phyloP scores from a whole-genome alignment of 2,113 vertebrate genomes.

The Tylochromis polylepis region DNA sequence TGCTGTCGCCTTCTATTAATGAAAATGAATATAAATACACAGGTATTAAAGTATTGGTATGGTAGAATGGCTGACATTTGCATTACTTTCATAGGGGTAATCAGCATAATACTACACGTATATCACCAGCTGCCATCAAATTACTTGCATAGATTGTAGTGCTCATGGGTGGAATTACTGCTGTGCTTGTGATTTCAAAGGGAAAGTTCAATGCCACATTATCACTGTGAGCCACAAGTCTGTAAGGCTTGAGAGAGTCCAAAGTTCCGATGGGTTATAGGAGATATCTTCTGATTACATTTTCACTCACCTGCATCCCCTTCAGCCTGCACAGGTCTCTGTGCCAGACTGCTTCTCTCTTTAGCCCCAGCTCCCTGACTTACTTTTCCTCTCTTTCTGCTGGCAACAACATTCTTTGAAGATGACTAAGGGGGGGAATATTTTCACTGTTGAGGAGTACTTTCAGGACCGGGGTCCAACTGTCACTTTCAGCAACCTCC shows the following conservation, averaged over 20 bases:
- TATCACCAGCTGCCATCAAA: neutral
- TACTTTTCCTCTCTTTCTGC: neutral
- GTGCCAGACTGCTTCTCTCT: neutral
- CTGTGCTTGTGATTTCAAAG: neutral
- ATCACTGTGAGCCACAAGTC: neutral
- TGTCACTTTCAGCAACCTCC: constrained; percentile 64
- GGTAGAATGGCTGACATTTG: neutral
- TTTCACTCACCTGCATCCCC: neutral
- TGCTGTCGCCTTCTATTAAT: neutral
- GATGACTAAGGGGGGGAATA: constrained; percentile 28
- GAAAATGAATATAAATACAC: neutral
- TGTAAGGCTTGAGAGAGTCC: constrained; percentile 1
- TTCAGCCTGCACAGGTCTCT: neutral
- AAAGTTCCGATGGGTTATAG: constrained; percentile 26
- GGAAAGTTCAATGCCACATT: constrained; percentile 4
- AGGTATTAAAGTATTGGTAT: neutral
- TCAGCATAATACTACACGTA: neutral
- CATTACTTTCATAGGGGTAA: neutral
- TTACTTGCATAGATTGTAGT: neutral
- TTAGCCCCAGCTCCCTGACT: neutral
- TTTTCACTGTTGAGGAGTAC: neutral
- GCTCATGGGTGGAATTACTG: neutral
- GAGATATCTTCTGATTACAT: neutral
- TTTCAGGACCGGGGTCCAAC: constrained; percentile 57
- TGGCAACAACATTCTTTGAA: neutral